Evolutionary conservation across 2,888 invertebrate genomes (phyloP).

Genomic region (Drosophila mimica): DNA sequence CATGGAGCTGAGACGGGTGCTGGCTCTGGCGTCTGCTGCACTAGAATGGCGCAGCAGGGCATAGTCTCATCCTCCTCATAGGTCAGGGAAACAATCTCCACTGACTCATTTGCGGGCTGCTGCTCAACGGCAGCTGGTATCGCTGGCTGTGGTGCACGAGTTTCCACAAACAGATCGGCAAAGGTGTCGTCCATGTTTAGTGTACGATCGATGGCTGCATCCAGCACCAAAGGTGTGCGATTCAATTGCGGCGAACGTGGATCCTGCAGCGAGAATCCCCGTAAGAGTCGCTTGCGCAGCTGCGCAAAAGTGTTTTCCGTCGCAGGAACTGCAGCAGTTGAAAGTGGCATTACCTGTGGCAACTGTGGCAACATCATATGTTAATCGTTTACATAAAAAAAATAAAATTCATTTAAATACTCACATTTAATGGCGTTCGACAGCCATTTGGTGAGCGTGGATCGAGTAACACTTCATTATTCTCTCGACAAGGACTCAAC

Average conservation of each 20-base stretch:
- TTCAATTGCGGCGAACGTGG: slow-evolving; percentile 82
- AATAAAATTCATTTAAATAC: slow-evolving; percentile 11
- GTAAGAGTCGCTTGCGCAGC: slow-evolving; percentile 80
- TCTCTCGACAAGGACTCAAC: slow-evolving; percentile 37
- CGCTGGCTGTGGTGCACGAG: slow-evolving; percentile 44
- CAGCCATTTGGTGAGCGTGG: slow-evolving; percentile 81
- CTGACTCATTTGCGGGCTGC: slow-evolving; percentile 26
- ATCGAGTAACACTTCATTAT: slow-evolving; percentile 61
- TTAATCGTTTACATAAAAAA: not conserved
- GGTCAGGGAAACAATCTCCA: slow-evolving; percentile 62
- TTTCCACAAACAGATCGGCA: slow-evolving; percentile 82
- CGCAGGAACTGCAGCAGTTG: not conserved
- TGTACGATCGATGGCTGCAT: slow-evolving; percentile 77
- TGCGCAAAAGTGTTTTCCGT: slow-evolving; percentile 61
- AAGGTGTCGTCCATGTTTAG: slow-evolving; percentile 82
- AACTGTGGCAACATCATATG: slow-evolving; percentile 4
- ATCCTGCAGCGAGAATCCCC: slow-evolving; percentile 79
- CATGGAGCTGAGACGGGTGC: not conserved
- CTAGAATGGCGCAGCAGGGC: slow-evolving; percentile 55
- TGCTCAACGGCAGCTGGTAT: slow-evolving; percentile 27
- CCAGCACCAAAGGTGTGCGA: slow-evolving; percentile 81
- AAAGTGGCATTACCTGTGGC: not conserved
- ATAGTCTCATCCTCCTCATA: slow-evolving; percentile 72
- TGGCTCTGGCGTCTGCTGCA: slow-evolving; percentile 44
- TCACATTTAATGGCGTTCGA: slow-evolving; percentile 80